Percentiles rank a stretch among this genome's conserved stretches.
Evolutionary conservation across 1,140 invertebrate genomes (phyloP).

Genomic region (Sipha flava): DNA sequence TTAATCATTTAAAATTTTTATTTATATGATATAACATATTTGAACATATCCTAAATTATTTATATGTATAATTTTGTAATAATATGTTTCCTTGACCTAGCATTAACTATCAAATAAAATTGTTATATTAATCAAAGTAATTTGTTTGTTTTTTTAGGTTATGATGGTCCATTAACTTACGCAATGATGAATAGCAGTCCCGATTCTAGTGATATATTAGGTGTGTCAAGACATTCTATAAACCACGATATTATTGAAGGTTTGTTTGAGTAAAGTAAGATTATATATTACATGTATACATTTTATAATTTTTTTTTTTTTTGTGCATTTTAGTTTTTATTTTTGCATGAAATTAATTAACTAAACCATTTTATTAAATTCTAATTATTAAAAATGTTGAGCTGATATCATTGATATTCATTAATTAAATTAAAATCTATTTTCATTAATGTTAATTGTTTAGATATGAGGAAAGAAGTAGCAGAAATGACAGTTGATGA

Average conservation of each 20-base stretch:
- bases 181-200: conserved; percentile 63
- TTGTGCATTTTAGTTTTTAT: neutral
- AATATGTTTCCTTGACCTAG: too few relatives aligned
- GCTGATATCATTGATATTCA: neutral
- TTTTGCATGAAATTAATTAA: neutral
- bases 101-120: too few relatives aligned
- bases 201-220: conserved; percentile 47
- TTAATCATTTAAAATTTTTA: too few relatives aligned
- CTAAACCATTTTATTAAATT: too few relatives aligned
- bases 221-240: conserved; percentile 33
- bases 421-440: neutral
- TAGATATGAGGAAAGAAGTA: conserved; percentile 31
- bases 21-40: too few relatives aligned
- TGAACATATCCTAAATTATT: too few relatives aligned
- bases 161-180: conserved; percentile 75
- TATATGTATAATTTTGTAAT: too few relatives aligned
- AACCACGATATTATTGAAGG: conserved; percentile 34
- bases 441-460: neutral
- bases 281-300: neutral
- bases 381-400: too few relatives aligned
- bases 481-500: conserved; percentile 24
- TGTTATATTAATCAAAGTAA: too few relatives aligned
- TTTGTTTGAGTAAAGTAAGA: neutral
- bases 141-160: conserved; percentile 50
- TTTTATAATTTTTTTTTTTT: neutral